Evolutionary conservation across 2,888 invertebrate genomes (phyloP), one percentile per base, ranked within the genome.

Genomic region (Ennomos fuscantarius): DNA sequence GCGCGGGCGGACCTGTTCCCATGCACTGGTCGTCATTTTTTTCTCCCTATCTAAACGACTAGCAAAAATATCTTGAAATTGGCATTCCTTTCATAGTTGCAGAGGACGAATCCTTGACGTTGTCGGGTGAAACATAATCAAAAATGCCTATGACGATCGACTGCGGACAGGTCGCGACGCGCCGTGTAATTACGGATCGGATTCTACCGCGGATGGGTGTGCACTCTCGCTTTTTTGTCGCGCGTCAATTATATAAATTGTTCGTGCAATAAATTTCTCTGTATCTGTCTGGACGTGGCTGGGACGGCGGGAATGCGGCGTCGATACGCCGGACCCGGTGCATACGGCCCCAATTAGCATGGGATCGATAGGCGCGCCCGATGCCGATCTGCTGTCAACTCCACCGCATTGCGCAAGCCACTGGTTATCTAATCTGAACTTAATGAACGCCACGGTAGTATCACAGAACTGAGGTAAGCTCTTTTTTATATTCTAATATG

Each of bases 171-270:
- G 58, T 78, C 73, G 78, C 80, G 80, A 84, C 78, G 82, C 78
- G 82, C 75, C 74, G 76, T 77, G 84, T 89, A 90, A 89, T 91
- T 88, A 86, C 84, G 72, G 73, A 63, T 78, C 74, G 79, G 75
- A 85, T 86, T 87, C 84, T 83, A 80, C 81, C 74, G 81, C 71
- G 77, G 82, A 82, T 82, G 83, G 81, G 86, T 87, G 87, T 84
- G 84, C 82, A 86, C 86, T 87, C 79, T 87, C 83, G 84, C 84
- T 87, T 90, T 89, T 91, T 90, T 89, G 89, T 84, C 81, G 83
- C 85, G 80, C 81, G 90, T 91, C 90, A 91, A 91, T 92, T 92
- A 91, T 91, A 89, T 89, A 89, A 89, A 91, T 89, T 87, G 89
- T 87, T 86, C 81, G 86, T 87, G 91, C 87, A 90, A 92, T 92